Evolutionary conservation across 2,888 invertebrate genomes (phyloP).

Genomic region (Eupelmus urozonus): DNA sequence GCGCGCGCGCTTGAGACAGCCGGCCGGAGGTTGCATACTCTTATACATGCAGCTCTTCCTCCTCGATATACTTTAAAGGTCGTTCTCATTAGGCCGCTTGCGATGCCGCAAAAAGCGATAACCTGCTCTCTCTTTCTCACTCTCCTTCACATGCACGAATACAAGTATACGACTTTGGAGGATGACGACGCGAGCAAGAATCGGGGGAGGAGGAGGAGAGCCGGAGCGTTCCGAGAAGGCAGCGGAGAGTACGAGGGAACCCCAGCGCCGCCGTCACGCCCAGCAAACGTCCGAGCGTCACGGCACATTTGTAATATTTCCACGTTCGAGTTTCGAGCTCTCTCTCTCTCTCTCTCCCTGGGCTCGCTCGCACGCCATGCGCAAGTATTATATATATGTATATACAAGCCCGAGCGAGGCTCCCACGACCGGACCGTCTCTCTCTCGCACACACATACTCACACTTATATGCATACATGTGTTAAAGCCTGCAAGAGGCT

Average conservation of each 20-base stretch:
- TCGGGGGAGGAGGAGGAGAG: conserved; percentile 4
- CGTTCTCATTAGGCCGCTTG: neutral
- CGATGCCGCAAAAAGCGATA: too few relatives aligned
- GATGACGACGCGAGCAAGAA: neutral
- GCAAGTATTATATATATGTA: conserved; percentile 19
- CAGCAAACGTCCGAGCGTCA: conserved; percentile 73
- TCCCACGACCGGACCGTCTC: neutral
- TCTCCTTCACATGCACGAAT: too few relatives aligned
- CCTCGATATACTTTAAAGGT: neutral
- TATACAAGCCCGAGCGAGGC: conserved; percentile 1
- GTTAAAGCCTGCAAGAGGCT: too few relatives aligned
- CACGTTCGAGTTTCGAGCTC: conserved; percentile 73
- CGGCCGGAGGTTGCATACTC: neutral
- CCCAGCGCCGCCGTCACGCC: conserved; percentile 74
- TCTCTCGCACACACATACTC: neutral
- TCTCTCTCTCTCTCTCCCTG: conserved; percentile 48
- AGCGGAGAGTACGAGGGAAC: too few relatives aligned
- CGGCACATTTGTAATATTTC: conserved; percentile 76
- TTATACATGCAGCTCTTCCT: neutral
- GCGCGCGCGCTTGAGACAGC: too few relatives aligned
- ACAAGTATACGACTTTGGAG: too few relatives aligned
- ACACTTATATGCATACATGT: too few relatives aligned
- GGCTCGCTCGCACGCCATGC: conserved; percentile 6
- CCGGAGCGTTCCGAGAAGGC: conserved; percentile 46
- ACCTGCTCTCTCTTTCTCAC: too few relatives aligned